A percentile compares a stretch with the other conserved stretches of the same genome.
These are phyloP conservation scores for Zygogramma bicolorata DNA, from an alignment of 2,888 invertebrate genomes.

Conservation along the genomic window DNA sequence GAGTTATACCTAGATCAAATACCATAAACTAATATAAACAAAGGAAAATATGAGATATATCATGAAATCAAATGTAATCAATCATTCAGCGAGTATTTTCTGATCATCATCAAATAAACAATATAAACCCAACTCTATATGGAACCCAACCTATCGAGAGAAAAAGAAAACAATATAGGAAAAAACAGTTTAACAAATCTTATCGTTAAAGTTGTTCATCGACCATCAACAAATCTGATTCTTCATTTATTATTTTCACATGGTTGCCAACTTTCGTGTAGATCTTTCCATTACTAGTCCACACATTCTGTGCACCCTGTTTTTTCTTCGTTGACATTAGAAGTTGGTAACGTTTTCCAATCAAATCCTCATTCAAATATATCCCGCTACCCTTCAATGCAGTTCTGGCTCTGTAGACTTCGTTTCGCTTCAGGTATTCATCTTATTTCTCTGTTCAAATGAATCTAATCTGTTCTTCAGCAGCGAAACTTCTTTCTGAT, in stretches of 20 bases:
- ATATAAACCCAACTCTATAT: background rate
- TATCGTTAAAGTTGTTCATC: background rate
- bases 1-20: no score
- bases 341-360: background rate
- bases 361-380: slow-evolving; percentile 1
- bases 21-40: no score
- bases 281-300: background rate
- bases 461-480: background rate
- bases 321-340: background rate
- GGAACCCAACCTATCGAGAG: background rate
- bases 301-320: background rate
- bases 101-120: background rate
- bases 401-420: background rate
- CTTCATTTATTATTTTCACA: background rate
- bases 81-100: background rate
- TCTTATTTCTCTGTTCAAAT: background rate
- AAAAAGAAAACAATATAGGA: no score
- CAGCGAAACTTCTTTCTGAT: background rate
- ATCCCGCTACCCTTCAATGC: background rate
- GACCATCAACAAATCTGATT: background rate
- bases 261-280: background rate
- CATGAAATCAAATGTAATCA: no score
- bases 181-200: background rate
- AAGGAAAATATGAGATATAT: no score
- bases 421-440: background rate